Conservation (phyloP, 2,113 vertebrate genomes). For the Anser cygnoides region DNA sequence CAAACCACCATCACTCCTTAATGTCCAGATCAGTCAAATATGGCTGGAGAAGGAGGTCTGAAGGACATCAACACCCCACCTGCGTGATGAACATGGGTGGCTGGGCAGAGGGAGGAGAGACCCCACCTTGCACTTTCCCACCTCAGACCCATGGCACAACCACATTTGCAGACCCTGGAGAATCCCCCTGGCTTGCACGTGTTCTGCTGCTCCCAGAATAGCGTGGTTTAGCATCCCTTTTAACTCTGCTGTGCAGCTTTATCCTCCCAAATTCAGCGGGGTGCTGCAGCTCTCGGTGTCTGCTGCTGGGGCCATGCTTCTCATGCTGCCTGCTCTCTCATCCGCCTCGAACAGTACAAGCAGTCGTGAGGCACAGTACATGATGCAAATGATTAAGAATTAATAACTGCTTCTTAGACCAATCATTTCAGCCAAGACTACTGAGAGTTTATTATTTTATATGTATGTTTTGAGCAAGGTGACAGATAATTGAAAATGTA, state of each 20-base stretch:
- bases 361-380: slow-evolving; percentile 7
- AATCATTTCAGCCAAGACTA: background rate
- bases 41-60: background rate
- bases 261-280: background rate
- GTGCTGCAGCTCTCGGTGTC: background rate
- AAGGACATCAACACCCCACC: background rate
- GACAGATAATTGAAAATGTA: background rate
- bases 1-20: background rate
- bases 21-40: background rate
- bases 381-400: slow-evolving; percentile 46
- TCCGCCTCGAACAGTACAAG: slow-evolving; percentile 7
- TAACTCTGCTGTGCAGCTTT: background rate
- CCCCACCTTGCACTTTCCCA: background rate
- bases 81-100: background rate
- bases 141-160: background rate
- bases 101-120: background rate
- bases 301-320: background rate
- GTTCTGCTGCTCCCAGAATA: background rate
- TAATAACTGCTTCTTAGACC: slow-evolving; percentile 8
- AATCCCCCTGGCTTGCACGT: background rate
- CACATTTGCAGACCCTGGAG: background rate
- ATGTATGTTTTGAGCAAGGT: background rate
- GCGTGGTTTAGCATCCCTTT: background rate
- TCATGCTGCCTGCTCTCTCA: slow-evolving; percentile 14
- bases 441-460: background rate